These are phyloP conservation scores for Leptodactylus fallax DNA, from an alignment of 2,797 vertebrate species.

Conservation along the genomic window DNA sequence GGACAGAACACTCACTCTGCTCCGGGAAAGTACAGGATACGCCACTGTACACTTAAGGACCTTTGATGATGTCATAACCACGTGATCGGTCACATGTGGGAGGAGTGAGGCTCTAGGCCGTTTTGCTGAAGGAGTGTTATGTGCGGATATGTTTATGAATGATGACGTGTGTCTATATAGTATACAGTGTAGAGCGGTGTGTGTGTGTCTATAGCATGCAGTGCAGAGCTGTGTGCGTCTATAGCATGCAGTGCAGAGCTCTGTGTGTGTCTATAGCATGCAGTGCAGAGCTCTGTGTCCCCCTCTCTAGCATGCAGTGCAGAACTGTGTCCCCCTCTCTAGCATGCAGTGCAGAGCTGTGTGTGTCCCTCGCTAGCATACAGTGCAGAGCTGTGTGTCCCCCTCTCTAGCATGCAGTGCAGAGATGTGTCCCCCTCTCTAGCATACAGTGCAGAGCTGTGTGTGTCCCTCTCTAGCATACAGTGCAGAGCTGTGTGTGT, in stretches of 20 bases:
- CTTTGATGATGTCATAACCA: not conserved
- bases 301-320: not conserved
- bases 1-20: constrained; percentile 2
- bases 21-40: not conserved
- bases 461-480: not conserved
- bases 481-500: no score
- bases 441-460: no score
- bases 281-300: not conserved
- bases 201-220: no score
- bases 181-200: no score
- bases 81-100: not conserved
- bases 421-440: no score
- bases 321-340: no score
- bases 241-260: no score
- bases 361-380: not conserved
- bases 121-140: not conserved
- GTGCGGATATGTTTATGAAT: no score
- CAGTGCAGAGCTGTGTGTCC: not conserved
- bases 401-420: no score
- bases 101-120: not conserved
- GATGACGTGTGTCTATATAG: not conserved
- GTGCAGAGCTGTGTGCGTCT: no score
- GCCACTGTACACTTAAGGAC: not conserved
- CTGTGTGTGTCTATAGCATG: not conserved
- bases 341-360: not conserved